Conservation (phyloP, 2,888 invertebrate species). For the Acanthosepion lycidas region DNA sequence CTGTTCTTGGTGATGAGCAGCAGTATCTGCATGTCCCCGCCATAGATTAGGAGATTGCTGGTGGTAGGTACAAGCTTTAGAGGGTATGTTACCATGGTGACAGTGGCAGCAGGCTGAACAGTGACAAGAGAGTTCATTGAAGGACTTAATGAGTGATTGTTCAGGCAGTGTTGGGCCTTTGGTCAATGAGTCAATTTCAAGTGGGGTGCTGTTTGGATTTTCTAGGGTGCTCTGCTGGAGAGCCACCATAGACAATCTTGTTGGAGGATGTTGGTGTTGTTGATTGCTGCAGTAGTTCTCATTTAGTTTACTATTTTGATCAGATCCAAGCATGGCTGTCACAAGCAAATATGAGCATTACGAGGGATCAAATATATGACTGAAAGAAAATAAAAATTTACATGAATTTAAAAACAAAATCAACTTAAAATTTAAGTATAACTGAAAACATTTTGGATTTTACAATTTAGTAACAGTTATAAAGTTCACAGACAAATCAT, state of each 20-base stretch:
- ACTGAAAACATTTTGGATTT: no score
- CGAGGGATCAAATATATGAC: not conserved
- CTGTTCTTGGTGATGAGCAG: not conserved
- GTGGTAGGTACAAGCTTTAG: constrained; percentile 42
- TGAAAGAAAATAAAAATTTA: not conserved
- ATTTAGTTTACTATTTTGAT: constrained; percentile 35
- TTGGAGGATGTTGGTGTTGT: not conserved
- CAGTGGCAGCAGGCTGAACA: constrained; percentile 41
- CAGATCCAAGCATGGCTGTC: constrained; percentile 45
- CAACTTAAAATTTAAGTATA: no score
- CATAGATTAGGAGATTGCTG: constrained; percentile 12
- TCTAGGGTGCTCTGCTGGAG: not conserved
- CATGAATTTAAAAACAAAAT: not conserved
- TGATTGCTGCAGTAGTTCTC: not conserved
- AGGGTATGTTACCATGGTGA: constrained; percentile 46
- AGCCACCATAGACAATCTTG: not conserved
- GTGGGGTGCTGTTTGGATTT: not conserved
- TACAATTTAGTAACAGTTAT: no score
- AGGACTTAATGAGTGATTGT: constrained; percentile 35
- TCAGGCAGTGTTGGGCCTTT: constrained; percentile 1
- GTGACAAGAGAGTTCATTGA: constrained; percentile 33
- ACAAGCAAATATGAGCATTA: not conserved
- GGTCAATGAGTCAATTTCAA: not conserved
- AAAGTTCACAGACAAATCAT: no score
- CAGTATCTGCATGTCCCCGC: not conserved